phyloP scores from a whole-genome alignment of 2,797 vertebrate species.

The Labeo calbasu region DNA sequence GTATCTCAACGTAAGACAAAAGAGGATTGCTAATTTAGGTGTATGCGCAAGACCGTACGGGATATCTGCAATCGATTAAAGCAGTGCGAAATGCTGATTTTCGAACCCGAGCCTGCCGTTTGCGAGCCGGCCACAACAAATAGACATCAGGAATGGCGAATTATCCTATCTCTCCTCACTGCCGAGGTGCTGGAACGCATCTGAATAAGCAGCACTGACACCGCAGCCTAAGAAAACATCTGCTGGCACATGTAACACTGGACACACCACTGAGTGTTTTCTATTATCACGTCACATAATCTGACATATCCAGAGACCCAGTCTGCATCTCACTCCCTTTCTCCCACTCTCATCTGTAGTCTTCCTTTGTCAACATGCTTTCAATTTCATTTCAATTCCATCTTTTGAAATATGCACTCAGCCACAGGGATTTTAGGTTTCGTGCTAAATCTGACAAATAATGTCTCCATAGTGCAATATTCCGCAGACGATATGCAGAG shows the following conservation, averaged over 20 bases:
- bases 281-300: slow-evolving; percentile 68
- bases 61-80: slow-evolving; percentile 53
- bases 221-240: slow-evolving; percentile 47
- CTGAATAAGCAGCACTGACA: slow-evolving; percentile 32
- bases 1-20: slow-evolving; percentile 18
- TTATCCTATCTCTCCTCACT: slow-evolving; percentile 54
- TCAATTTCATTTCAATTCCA: slow-evolving; percentile 60
- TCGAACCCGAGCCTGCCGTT: slow-evolving; percentile 20
- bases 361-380: slow-evolving; percentile 63
- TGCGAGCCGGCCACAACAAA: slow-evolving; percentile 36
- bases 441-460: slow-evolving; percentile 66
- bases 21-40: slow-evolving; percentile 15
- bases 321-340: slow-evolving; percentile 38
- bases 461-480: slow-evolving; percentile 61
- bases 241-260: slow-evolving; percentile 52
- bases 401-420: slow-evolving; percentile 60
- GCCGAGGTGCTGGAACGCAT: slow-evolving; percentile 38
- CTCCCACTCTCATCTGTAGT: slow-evolving; percentile 53
- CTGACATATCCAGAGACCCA: slow-evolving; percentile 63
- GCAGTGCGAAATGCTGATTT: slow-evolving; percentile 40
- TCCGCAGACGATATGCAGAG: slow-evolving; percentile 41
- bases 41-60: slow-evolving; percentile 53
- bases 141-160: slow-evolving; percentile 43
- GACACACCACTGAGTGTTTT: slow-evolving; percentile 67
- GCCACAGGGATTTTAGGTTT: slow-evolving; percentile 61